Base-by-base conservation (phyloP, 2,888 invertebrate species). In the Caenorhabditis becei region DNA sequence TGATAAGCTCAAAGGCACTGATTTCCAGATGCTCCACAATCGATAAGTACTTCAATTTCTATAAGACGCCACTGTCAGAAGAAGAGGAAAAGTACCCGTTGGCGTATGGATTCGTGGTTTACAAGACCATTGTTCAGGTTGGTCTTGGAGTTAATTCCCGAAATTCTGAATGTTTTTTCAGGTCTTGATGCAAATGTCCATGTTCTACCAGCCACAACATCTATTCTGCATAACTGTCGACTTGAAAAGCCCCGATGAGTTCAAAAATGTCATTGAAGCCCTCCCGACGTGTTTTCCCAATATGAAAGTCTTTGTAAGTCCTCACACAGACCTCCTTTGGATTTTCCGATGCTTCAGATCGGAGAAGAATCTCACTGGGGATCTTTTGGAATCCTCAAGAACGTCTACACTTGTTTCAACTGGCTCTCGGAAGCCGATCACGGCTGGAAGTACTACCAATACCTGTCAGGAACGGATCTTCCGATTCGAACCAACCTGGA, bases 401-500 rank as follows among this genome's bases (percentile, higher is more conserved):
- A 79, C 44, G 83, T 83, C 4, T 83, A 77, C 35, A 72, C 74
- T 1, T 83, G 83, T 35, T 80, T 80, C 63, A 69, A 70, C 10
- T 70, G 61, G 51, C 58, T 80, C 20, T 16, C 83, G 11, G 51
- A 58, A 18, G 23, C 65, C 2, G 51, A 80, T n/a, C 59, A 77
- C 23, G 20, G 47, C 1, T 83, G 83, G 83, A 70, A 78, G 23
- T 80, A 83, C 32, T 83, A 83, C 51, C 80, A 86, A 65, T 86
- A 86, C 28, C 51, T 86, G 10, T 79, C 84, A 26, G 86, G 86
- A 49, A 78, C 80, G 8, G 86, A 86, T 72, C 71, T 85, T 16
- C 85, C 85, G 24, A 70, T 85, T 41, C 47, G 83, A 35, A 85
- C 85, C 24, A 85, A 85, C 72, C 49, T 83, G 11, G 85, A 85